Evolutionary conservation across 2,113 vertebrate genomes (phyloP), one percentile per base, ranked within the genome.

Genomic region (Neopipo cinnamomea): DNA sequence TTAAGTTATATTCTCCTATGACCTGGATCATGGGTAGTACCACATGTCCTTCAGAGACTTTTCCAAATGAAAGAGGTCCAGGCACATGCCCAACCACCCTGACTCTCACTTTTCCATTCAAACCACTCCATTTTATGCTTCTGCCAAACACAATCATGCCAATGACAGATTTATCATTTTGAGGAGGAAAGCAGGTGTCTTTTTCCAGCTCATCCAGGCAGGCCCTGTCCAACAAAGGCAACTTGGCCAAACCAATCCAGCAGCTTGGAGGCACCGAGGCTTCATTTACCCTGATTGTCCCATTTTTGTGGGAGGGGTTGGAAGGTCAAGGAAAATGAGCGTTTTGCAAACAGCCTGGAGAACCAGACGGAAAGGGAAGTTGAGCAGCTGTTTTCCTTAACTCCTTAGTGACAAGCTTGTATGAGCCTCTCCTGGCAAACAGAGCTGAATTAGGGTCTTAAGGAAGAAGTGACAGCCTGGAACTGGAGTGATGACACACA

Each of bases 91-190:
- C 94, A 96, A 31, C 46, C 39, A 65, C 73, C 89, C 77, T 33
- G 58, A 82, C 37, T 87, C 77, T 65, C 70, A 16, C 24, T 95
- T 15, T 33, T 37, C 84, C 91, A 72, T 19, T 78, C 80, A 77
- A 93, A 91, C n/a, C 76, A n/a, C 56, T 85, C 50, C 35, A 35
- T 53, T 75, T 25, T 3, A 31, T 46, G 37, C 24, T 76, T 39
- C 85, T 96, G 89, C 89, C 94, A 96, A 68, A 46, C 41, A 44
- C 1, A 68, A 79, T 16, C 80, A 65, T 79, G 84, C 65, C 94
- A 94, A 12, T 55, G 79, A 31, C 93, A 87, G 56, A 78, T 49
- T 84, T 65, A 81, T 75, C 93, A 12, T n/a, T 46, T 15, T 44
- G 35, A 81, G 0, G 15, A 84, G 91, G 41, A 68, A 41, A 70